Percentiles rank a stretch among this genome's conserved stretches.
These are phyloP conservation scores for Liolophura sinensis DNA, from an alignment of 1,140 invertebrate genomes.

Conservation along the genomic window DNA sequence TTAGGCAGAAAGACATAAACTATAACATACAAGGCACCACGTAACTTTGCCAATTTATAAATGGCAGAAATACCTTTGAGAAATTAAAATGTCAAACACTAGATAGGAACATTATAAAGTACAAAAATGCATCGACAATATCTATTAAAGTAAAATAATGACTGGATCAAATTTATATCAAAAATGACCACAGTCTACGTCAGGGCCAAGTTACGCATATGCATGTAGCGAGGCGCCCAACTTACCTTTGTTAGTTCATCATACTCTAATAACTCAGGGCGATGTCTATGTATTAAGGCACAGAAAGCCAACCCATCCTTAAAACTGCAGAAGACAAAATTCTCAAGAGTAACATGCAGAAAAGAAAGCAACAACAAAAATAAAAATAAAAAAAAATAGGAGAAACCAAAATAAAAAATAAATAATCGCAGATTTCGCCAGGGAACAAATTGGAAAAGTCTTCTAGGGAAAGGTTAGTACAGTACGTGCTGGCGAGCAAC, in stretches of 20 bases:
- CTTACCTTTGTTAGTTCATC: constrained; percentile 89
- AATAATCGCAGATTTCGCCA: not conserved
- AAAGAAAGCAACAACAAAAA: constrained; percentile 14
- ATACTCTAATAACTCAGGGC: constrained; percentile 98
- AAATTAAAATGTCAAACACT: too few species aligned
- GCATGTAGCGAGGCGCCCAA: constrained; percentile 4
- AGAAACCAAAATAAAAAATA: not conserved
- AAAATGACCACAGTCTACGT: not conserved
- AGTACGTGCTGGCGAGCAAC: too few species aligned
- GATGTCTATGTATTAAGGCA: constrained; percentile 96
- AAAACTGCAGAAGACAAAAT: constrained; percentile 63
- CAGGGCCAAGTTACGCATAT: too few species aligned
- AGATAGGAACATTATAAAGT: too few species aligned
- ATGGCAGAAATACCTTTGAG: too few species aligned
- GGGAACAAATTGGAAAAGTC: too few species aligned
- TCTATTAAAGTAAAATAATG: not conserved
- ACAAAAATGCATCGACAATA: too few species aligned
- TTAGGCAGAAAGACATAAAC: not conserved
- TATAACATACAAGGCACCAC: too few species aligned
- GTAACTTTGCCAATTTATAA: too few species aligned
- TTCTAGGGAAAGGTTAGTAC: too few species aligned
- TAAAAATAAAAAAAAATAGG: constrained; percentile 11
- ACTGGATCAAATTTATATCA: not conserved
- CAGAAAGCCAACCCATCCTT: constrained; percentile 98
- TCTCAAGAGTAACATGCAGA: constrained; percentile 25